phyloP scores from a whole-genome alignment of 2,888 invertebrate genomes.

The Camptogramma bilineatum region DNA sequence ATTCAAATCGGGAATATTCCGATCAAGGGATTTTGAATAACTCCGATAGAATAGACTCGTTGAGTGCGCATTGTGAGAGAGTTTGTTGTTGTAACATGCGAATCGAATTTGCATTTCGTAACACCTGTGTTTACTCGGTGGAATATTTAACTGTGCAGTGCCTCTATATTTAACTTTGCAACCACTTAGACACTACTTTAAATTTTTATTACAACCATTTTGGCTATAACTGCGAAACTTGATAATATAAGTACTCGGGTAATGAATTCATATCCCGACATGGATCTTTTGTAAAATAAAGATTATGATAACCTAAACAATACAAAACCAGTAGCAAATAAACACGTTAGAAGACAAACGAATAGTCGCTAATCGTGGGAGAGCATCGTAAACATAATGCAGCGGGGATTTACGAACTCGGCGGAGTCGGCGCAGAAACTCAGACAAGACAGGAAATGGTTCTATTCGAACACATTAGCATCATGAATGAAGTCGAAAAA shows the following conservation, averaged over 20 bases:
- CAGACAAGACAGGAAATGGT: not conserved
- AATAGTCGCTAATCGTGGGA: not conserved
- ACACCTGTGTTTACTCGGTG: constrained; percentile 6
- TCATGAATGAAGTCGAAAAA: no score
- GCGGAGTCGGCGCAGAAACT: not conserved
- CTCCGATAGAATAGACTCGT: constrained; percentile 22
- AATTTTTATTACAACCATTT: not conserved
- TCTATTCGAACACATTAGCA: not conserved
- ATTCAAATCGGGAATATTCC: constrained; percentile 34
- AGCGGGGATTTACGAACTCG: not conserved
- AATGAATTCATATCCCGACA: not conserved
- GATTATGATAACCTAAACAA: not conserved
- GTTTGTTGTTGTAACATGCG: constrained; percentile 7
- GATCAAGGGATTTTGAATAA: constrained; percentile 35
- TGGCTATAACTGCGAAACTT: no score
- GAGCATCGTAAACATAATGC: constrained; percentile 12
- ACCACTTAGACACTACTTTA: not conserved
- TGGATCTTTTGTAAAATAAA: not conserved
- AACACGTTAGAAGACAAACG: constrained; percentile 8
- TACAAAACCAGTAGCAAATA: constrained; percentile 4
- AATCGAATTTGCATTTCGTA: constrained; percentile 16
- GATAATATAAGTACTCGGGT: no score
- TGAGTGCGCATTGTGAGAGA: constrained; percentile 12
- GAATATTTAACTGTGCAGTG: not conserved
- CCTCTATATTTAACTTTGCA: not conserved